Percentiles rank a stretch among this genome's conserved stretches.
Conservation (phyloP, 2,888 invertebrate genomes). For the Alsophila aescularia region DNA sequence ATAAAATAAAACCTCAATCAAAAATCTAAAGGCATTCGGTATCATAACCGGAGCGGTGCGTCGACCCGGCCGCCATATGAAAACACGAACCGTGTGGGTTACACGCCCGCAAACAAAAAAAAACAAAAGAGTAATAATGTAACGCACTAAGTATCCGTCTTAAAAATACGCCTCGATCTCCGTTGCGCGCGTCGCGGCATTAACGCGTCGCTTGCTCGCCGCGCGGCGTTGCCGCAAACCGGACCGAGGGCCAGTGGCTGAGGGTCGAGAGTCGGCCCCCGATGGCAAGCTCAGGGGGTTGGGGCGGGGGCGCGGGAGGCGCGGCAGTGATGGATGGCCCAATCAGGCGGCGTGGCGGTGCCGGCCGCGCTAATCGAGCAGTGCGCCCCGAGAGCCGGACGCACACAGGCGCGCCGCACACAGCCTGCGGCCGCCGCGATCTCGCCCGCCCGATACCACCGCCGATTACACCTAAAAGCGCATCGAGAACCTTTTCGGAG, state of each 20-base stretch:
- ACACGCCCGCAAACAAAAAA: slow-evolving; percentile 72
- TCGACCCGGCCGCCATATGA: slow-evolving; percentile 76
- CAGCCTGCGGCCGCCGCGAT: slow-evolving; percentile 42
- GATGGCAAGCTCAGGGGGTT: slow-evolving; percentile 61
- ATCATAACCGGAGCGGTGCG: slow-evolving; percentile 79
- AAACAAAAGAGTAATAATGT: slow-evolving; percentile 81
- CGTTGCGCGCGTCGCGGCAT: slow-evolving; percentile 75
- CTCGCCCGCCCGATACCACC: slow-evolving; percentile 36
- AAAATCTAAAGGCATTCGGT: slow-evolving; percentile 79
- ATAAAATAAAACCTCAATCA: slow-evolving; percentile 83
- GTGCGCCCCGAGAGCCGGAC: slow-evolving; percentile 72
- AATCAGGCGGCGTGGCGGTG: slow-evolving; percentile 81
- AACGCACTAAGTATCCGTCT: slow-evolving; percentile 83
- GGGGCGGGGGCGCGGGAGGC: slow-evolving; percentile 66
- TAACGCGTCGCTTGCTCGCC: slow-evolving; percentile 57
- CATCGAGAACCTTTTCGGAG: slow-evolving; percentile 64
- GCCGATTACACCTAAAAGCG: slow-evolving; percentile 68
- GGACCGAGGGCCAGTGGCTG: slow-evolving; percentile 36
- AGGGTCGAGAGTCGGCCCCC: slow-evolving; percentile 56
- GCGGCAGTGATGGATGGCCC: slow-evolving; percentile 83
- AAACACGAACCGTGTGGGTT: slow-evolving; percentile 72
- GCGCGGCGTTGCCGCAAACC: slow-evolving; percentile 33
- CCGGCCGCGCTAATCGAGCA: slow-evolving; percentile 80
- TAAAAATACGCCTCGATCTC: slow-evolving; percentile 80
- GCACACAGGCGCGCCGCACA: slow-evolving; percentile 62